Conservation (phyloP, 2,113 vertebrate species). For the Dipodomys spectabilis region DNA sequence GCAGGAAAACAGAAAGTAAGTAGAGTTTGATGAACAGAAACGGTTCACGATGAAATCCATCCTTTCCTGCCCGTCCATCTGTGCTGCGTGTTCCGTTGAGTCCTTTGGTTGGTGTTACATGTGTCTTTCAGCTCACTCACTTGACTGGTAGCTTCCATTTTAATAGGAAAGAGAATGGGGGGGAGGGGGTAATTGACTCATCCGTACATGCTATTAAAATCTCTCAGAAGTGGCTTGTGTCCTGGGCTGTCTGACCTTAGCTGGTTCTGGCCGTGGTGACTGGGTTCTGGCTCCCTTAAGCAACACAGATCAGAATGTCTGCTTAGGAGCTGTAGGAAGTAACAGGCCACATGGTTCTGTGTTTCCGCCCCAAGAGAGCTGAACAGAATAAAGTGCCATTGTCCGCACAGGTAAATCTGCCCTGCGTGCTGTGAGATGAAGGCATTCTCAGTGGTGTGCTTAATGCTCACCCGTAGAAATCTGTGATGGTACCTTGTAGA, state of each 20-base stretch:
- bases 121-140: conserved; percentile 9
- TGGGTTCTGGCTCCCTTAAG: background rate
- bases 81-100: background rate
- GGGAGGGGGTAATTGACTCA: background rate
- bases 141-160: background rate
- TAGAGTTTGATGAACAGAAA: conserved; percentile 48
- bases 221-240: background rate
- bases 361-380: background rate
- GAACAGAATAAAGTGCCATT: background rate
- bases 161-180: conserved; percentile 13
- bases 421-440: background rate
- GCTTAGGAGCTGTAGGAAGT: background rate
- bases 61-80: conserved; percentile 11
- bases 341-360: background rate
- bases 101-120: background rate
- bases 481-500: background rate
- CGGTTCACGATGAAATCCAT: background rate
- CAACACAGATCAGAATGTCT: background rate
- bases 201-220: conserved; percentile 4
- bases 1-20: conserved; percentile 91
- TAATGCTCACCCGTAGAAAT: background rate
- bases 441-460: background rate
- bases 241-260: background rate
- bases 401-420: too few relatives aligned
- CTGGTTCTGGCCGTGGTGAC: background rate